Base-by-base conservation (phyloP, 2,888 invertebrate species). In the Scaptomyza tumidula region DNA sequence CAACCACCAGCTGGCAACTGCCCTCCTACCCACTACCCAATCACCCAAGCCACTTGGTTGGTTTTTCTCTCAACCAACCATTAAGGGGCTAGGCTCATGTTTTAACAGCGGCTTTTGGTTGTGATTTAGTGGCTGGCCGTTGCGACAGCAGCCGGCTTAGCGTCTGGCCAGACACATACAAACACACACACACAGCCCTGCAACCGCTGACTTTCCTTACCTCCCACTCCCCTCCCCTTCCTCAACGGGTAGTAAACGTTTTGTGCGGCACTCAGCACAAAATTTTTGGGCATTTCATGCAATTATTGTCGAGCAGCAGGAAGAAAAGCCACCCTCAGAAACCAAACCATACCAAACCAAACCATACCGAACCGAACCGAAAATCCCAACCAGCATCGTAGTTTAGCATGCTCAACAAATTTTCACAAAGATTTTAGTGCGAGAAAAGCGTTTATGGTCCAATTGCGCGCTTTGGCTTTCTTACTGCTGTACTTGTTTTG, bases 81-180 rank as follows among this genome's bases (percentile, higher is more conserved):
- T 80, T 74, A 68, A 56, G 54, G 56, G 72, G 64, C 69, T 67
- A 72, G 75, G 75, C 69, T 82, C 88, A 80, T 86, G 86, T 86
- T 89, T 82, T 86, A 85, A 86, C 89, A 86, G 76, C 87, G 85
- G 87, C 89, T 89, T 89, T 88, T 74, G 82, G 87, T 85, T 88
- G 88, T 88, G 87, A 88, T 88, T 88, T 89, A 88, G 85, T 88
- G 88, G 82, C 80, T 71, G 65, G 80, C 76, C 59, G 50, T 69
- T 60, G 68, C 68, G 63, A 56, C 57, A 57, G 77, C 77, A 61
- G 33, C 39, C 82, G 79, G 87, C 85, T 86, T 82, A 87, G 66
- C 72, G 78, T 86, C 81, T 84, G 87, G 69, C 67, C 72, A 75
- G 67, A 75, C 78, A 68, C 54, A 46, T 43, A 33, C 7, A 71